Evolutionary conservation across 2,113 vertebrate species (phyloP).

Genomic region (Chiloscyllium plagiosum): DNA sequence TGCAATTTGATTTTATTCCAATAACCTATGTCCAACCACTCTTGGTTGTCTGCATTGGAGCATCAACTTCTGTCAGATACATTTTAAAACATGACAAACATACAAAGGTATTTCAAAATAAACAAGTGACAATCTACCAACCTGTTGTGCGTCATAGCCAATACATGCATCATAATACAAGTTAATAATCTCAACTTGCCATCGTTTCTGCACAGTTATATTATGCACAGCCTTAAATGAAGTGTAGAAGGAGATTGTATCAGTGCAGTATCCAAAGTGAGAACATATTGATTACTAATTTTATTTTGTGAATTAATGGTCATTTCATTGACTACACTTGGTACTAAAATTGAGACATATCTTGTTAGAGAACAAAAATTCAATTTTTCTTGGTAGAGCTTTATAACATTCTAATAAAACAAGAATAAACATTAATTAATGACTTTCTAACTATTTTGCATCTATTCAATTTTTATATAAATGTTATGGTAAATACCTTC

Average conservation of each 20-base stretch:
- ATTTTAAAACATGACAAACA: slow-evolving; percentile 2
- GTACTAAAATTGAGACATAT: neutral
- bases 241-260: neutral
- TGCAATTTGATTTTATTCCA: neutral
- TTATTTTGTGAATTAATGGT: neutral
- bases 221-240: neutral
- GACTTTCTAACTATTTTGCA: neutral
- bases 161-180: neutral
- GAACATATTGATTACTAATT: neutral
- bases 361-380: neutral
- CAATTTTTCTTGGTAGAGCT: neutral
- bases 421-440: neutral
- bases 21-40: neutral
- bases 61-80: neutral
- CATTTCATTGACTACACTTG: neutral
- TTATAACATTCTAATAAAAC: neutral
- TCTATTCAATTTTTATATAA: neutral
- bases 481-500: neutral
- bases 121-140: slow-evolving; percentile 22
- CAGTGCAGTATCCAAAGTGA: neutral
- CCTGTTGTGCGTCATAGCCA: neutral
- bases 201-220: slow-evolving; percentile 20
- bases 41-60: neutral
- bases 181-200: neutral
- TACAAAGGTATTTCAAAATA: slow-evolving; percentile 15